phyloP scores from a whole-genome alignment of 2,797 vertebrate species.

The Eremophila alpestris region DNA sequence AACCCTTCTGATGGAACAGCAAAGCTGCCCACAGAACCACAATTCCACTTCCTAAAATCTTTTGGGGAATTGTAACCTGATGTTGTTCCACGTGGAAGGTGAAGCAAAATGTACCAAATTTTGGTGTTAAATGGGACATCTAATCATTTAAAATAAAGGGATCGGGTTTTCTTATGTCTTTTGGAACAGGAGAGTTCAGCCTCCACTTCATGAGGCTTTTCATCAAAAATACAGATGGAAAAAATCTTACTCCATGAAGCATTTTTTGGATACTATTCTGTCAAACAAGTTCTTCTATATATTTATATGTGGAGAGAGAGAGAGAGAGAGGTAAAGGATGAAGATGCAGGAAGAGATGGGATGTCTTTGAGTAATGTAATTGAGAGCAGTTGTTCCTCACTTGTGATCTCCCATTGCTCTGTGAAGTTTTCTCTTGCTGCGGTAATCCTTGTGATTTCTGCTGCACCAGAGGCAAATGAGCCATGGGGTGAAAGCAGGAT shows the following conservation, averaged over 20 bases:
- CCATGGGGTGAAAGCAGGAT: background rate
- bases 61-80: background rate
- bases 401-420: accelerated
- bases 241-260: background rate
- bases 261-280: background rate
- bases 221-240: background rate
- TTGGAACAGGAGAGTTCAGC: background rate
- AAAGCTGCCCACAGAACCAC: background rate
- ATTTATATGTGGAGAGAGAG: accelerated
- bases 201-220: background rate
- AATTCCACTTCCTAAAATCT: background rate
- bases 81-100: background rate
- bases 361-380: background rate
- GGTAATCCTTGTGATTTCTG: background rate
- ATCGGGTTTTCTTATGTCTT: background rate
- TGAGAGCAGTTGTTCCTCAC: background rate
- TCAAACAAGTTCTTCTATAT: background rate
- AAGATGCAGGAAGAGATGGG: background rate
- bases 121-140: background rate
- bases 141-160: background rate
- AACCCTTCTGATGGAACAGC: background rate
- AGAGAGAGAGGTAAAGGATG: background rate
- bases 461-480: background rate
- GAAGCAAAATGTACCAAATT: background rate
- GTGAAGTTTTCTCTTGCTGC: background rate